Evolutionary conservation across 2,888 invertebrate genomes (phyloP).

Genomic region (Heliconius sara): DNA sequence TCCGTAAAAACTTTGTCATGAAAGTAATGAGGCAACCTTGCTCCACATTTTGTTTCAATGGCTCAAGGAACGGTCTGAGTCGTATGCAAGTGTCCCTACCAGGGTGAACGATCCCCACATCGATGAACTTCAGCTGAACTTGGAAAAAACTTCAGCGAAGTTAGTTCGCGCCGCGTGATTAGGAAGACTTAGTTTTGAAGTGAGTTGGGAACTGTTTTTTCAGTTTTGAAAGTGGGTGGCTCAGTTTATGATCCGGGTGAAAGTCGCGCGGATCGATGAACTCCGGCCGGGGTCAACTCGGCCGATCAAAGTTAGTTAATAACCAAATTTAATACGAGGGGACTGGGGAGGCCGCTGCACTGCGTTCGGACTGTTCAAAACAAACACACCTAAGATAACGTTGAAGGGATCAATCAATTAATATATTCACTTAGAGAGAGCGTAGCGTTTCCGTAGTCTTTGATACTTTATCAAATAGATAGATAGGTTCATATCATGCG

Average conservation of each 20-base stretch:
- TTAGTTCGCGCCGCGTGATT: conserved; percentile 82
- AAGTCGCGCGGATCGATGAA: conserved; percentile 82
- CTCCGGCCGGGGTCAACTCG: conserved; percentile 75
- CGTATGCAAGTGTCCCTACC: conserved; percentile 83
- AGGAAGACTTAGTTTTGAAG: conserved; percentile 84
- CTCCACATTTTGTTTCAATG: conserved; percentile 81
- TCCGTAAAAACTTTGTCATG: conserved; percentile 78
- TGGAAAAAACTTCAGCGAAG: conserved; percentile 80
- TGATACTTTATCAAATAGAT: background rate
- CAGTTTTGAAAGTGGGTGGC: conserved; percentile 84
- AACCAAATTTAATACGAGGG: conserved; percentile 78
- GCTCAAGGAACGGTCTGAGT: conserved; percentile 66
- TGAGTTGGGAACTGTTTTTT: conserved; percentile 81
- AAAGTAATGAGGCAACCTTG: conserved; percentile 83
- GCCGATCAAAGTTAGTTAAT: conserved; percentile 81
- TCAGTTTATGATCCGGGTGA: conserved; percentile 84
- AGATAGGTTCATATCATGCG: background rate
- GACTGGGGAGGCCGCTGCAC: conserved; percentile 62
- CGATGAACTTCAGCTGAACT: conserved; percentile 82
- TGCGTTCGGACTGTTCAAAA: conserved; percentile 54
- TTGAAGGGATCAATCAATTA: conserved; percentile 22
- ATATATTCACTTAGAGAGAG: conserved; percentile 11
- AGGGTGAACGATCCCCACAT: conserved; percentile 82
- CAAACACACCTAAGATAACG: conserved; percentile 40
- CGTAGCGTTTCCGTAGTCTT: background rate